These are phyloP conservation scores for Amphipyra tragopoginis DNA, from an alignment of 2,888 invertebrate species.

Conservation along the genomic window DNA sequence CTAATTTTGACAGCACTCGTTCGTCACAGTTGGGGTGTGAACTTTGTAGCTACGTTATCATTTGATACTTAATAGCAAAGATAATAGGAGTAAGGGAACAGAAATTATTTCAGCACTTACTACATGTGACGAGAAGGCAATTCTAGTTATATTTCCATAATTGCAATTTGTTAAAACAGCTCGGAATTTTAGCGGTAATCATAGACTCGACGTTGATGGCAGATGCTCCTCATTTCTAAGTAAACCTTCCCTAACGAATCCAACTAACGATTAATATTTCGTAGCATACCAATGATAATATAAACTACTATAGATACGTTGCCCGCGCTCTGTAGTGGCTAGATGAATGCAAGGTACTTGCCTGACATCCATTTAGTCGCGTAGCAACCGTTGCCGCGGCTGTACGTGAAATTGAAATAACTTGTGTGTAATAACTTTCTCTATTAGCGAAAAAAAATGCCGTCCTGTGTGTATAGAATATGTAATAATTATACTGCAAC, in stretches of 20 bases:
- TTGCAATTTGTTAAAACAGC: slow-evolving; percentile 10
- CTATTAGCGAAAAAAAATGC: no score
- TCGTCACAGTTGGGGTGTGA: slow-evolving; percentile 13
- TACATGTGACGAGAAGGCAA: slow-evolving; percentile 1
- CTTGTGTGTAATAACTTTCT: no score
- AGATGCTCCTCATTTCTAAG: slow-evolving; percentile 28
- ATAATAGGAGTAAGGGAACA: neutral
- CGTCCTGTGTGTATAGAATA: no score
- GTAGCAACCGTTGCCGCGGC: no score
- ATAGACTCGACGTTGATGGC: slow-evolving; percentile 13
- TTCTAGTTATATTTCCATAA: slow-evolving; percentile 10
- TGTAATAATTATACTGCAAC: no score
- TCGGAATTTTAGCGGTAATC: slow-evolving; percentile 35
- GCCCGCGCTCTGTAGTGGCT: no score
- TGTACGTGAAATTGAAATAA: no score
- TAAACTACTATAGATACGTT: no score
- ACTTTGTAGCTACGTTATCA: neutral
- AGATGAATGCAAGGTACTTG: no score
- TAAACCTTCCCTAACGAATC: slow-evolving; percentile 19
- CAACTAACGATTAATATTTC: slow-evolving; percentile 19
- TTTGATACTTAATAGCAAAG: neutral
- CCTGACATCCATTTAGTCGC: no score
- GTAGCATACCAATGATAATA: no score
- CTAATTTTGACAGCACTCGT: slow-evolving; percentile 36
- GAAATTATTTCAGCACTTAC: neutral